Percentiles rank a stretch among this genome's conserved stretches.
phyloP scores from a whole-genome alignment of 2,888 invertebrate genomes.

The Drosophila quinaria region DNA sequence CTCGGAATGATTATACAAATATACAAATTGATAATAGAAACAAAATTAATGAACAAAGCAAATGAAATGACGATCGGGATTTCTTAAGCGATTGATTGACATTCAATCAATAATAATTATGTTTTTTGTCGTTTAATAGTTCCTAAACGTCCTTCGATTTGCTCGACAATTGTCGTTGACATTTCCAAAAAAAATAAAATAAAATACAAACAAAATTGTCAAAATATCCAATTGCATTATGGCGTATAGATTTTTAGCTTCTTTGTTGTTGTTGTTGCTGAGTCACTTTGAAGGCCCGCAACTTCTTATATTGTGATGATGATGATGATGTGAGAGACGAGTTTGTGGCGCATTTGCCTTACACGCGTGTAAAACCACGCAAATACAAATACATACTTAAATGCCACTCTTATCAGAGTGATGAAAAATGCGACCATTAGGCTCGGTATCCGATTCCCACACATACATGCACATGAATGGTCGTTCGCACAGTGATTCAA shows the following conservation, averaged over 20 bases:
- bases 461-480: background rate
- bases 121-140: slow-evolving; percentile 14
- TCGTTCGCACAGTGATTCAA: slow-evolving; percentile 30
- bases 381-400: slow-evolving; percentile 41
- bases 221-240: slow-evolving; percentile 35
- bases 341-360: slow-evolving; percentile 24
- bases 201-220: slow-evolving; percentile 13
- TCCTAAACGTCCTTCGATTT: slow-evolving; percentile 52
- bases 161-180: slow-evolving; percentile 30
- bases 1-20: background rate
- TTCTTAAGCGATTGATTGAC: background rate
- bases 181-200: background rate
- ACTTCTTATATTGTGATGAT: slow-evolving; percentile 20
- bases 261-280: slow-evolving; percentile 27
- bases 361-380: slow-evolving; percentile 53
- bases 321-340: slow-evolving; percentile 7
- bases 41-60: background rate
- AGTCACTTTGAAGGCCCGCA: slow-evolving; percentile 38
- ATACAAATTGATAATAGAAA: background rate
- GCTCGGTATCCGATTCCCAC: slow-evolving; percentile 6
- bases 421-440: slow-evolving; percentile 66
- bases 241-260: slow-evolving; percentile 17
- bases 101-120: slow-evolving; percentile 14
- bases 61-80: background rate
- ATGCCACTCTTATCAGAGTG: slow-evolving; percentile 61